These are phyloP conservation scores for Cyaniris semiargus DNA, from an alignment of 2,888 invertebrate species.

Conservation along the genomic window DNA sequence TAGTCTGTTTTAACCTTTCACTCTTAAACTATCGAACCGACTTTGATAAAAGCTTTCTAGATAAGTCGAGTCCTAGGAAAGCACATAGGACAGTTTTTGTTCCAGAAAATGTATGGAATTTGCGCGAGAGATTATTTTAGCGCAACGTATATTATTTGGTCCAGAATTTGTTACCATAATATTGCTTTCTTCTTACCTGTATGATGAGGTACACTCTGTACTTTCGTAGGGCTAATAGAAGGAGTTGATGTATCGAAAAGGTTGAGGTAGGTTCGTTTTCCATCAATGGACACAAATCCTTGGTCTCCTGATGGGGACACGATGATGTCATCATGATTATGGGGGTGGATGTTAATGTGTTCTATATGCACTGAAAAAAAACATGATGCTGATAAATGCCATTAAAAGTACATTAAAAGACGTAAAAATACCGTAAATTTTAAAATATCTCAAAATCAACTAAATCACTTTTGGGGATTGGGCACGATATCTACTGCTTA, in stretches of 20 bases:
- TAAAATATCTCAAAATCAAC: too few species aligned
- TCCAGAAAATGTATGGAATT: too few species aligned
- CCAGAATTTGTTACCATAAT: not conserved
- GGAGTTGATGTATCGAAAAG: conserved; percentile 85
- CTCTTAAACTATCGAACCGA: too few species aligned
- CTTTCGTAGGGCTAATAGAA: conserved; percentile 57
- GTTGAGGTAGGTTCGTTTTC: conserved; percentile 93
- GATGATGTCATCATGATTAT: conserved; percentile 83
- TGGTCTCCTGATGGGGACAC: conserved; percentile 89
- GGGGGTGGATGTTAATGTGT: conserved; percentile 60
- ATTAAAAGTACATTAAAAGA: too few species aligned
- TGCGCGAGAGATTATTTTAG: not conserved
- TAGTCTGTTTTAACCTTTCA: too few species aligned
- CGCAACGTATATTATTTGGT: not conserved
- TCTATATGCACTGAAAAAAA: conserved; percentile 82
- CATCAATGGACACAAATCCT: conserved; percentile 95
- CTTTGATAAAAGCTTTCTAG: too few species aligned
- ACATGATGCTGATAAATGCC: not conserved
- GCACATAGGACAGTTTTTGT: too few species aligned
- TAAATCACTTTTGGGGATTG: too few species aligned
- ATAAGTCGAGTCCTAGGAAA: too few species aligned
- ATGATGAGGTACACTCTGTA: conserved; percentile 53
- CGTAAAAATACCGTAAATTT: too few species aligned
- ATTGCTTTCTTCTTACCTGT: conserved; percentile 51
- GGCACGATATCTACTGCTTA: too few species aligned